phyloP scores from a whole-genome alignment of 1,140 invertebrate species.

The Drosophila kanapiae region DNA sequence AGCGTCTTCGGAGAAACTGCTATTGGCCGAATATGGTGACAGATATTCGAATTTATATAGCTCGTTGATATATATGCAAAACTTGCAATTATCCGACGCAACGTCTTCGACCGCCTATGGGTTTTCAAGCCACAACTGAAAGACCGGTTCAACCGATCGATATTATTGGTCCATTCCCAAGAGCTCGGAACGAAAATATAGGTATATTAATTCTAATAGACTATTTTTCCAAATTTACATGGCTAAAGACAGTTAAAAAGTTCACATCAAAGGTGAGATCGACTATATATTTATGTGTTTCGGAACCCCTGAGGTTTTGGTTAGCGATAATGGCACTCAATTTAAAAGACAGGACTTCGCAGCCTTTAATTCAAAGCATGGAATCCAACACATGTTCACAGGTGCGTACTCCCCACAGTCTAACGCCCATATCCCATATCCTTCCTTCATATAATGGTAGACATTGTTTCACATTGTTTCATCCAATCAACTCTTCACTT shows the following conservation, averaged over 20 bases:
- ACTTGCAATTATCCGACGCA: conserved; percentile 15
- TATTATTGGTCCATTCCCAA: conserved; percentile 26
- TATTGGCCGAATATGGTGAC: conserved; percentile 18
- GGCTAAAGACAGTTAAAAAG: conserved; percentile 10
- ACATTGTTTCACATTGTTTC: too few species aligned
- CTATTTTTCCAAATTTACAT: conserved; percentile 5
- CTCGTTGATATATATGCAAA: conserved; percentile 9
- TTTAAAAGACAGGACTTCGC: not conserved
- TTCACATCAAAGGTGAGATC: not conserved
- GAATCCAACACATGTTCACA: conserved; percentile 13
- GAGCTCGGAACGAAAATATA: too few species aligned
- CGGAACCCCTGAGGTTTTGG: not conserved
- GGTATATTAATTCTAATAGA: conserved; percentile 1
- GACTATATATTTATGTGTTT: not conserved
- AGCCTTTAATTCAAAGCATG: conserved; percentile 2
- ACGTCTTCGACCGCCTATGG: conserved; percentile 3
- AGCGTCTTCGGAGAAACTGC: not conserved
- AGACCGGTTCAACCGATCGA: conserved; percentile 15
- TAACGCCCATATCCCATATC: too few species aligned
- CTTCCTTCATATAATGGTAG: too few species aligned
- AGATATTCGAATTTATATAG: not conserved
- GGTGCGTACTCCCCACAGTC: conserved; percentile 19
- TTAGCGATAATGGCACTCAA: not conserved
- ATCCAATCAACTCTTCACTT: too few species aligned
- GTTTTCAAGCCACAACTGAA: not conserved